A percentile compares a stretch with the other conserved stretches of the same genome.
Evolutionary conservation across 1,140 invertebrate species (phyloP).

Genomic region (Brachionus calyciflorus): DNA sequence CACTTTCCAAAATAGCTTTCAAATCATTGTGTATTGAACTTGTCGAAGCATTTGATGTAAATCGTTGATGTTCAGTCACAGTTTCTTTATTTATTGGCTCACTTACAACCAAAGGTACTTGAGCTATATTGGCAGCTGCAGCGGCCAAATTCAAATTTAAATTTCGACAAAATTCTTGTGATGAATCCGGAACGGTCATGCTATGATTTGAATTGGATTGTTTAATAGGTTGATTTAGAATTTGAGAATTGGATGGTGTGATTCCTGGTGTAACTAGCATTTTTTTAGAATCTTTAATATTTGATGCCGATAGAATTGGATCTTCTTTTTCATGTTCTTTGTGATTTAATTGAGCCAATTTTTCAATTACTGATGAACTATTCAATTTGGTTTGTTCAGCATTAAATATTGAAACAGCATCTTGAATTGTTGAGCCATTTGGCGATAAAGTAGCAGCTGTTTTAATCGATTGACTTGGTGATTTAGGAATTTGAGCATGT

Average conservation of each 20-base stretch:
- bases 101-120: neutral
- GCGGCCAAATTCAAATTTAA: constrained; percentile 40
- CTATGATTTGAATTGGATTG: no score
- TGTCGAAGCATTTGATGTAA: constrained; percentile 37
- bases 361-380: neutral
- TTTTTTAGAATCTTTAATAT: neutral
- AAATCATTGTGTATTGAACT: constrained; percentile 46
- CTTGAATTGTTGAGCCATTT: constrained; percentile 12
- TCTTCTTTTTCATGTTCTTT: constrained; percentile 34
- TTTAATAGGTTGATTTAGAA: no score
- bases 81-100: neutral
- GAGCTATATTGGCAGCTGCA: neutral
- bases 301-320: neutral
- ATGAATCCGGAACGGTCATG: constrained; percentile 13
- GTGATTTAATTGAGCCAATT: constrained; percentile 9
- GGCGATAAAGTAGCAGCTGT: neutral
- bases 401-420: constrained; percentile 1
- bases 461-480: neutral
- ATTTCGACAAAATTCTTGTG: constrained; percentile 38
- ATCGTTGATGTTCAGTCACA: neutral
- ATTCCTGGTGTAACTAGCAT: neutral
- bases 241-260: neutral
- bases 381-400: neutral
- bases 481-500: neutral
- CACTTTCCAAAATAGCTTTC: neutral